These are phyloP conservation scores for Cyprinus carpio DNA, from an alignment of 2,113 vertebrate species.

Conservation along the genomic window DNA sequence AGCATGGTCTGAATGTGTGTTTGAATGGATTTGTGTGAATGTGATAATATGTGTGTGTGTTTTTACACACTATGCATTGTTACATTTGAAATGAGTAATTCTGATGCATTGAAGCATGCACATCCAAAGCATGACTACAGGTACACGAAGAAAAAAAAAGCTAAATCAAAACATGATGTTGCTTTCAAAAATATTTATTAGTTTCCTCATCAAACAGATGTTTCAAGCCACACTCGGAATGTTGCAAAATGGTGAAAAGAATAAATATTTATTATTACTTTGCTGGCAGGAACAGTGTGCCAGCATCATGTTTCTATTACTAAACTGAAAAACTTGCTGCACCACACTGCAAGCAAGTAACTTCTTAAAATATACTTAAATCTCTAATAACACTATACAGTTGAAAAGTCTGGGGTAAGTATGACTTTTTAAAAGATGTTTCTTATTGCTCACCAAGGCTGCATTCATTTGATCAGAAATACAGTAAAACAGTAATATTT, in stretches of 20 bases:
- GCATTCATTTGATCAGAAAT: neutral
- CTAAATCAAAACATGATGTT: neutral
- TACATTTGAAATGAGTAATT: neutral
- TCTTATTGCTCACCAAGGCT: neutral
- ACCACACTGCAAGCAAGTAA: neutral
- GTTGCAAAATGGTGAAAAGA: neutral
- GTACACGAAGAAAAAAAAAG: neutral
- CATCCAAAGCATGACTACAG: neutral
- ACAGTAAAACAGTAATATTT: neutral
- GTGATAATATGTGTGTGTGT: neutral
- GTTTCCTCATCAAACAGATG: neutral
- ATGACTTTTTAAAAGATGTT: neutral
- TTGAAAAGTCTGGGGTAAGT: neutral
- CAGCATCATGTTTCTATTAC: neutral
- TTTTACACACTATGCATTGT: neutral
- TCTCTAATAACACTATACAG: no score
- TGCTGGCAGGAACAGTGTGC: neutral
- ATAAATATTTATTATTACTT: neutral
- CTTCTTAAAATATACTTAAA: neutral
- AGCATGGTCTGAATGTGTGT: neutral
- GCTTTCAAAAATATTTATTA: neutral
- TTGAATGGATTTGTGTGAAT: neutral
- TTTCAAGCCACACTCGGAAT: neutral
- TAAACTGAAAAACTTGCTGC: neutral
- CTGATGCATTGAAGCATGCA: neutral